Conservation (phyloP, 2,113 vertebrate genomes). For the Cavia aperea region DNA sequence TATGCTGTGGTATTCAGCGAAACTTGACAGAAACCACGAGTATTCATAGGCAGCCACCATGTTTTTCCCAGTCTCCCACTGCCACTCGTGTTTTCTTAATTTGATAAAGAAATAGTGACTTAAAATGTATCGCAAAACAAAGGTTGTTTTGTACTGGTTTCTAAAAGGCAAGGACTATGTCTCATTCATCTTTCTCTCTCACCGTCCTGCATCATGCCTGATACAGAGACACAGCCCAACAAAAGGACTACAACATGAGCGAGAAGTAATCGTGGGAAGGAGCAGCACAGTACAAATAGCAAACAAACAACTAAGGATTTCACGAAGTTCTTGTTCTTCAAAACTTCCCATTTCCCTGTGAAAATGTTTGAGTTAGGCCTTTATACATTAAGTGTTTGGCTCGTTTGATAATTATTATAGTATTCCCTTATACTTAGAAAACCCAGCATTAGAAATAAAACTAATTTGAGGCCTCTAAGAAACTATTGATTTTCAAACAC, state of each 20-base stretch:
- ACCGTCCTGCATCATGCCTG: neutral
- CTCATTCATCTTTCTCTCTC: neutral
- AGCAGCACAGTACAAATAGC: neutral
- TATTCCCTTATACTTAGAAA: slow-evolving; percentile 49
- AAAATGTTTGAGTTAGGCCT: slow-evolving; percentile 1
- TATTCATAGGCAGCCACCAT: neutral
- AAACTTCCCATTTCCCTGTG: slow-evolving; percentile 14
- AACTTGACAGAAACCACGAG: neutral
- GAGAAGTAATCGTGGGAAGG: neutral
- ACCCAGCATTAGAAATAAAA: slow-evolving; percentile 55
- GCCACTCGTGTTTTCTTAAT: neutral
- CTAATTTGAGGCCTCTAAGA: slow-evolving; percentile 52
- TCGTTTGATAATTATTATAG: slow-evolving; percentile 60
- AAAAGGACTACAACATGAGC: neutral
- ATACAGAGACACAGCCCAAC: neutral
- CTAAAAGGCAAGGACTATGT: neutral
- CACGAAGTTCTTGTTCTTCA: neutral
- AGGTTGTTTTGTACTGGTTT: neutral
- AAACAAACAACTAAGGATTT: neutral
- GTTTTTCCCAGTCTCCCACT: neutral
- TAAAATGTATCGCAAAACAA: neutral
- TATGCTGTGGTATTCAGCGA: neutral
- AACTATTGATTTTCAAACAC: slow-evolving; percentile 51
- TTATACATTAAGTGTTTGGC: slow-evolving; percentile 31
- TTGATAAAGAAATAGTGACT: neutral